phyloP scores from a whole-genome alignment of 2,797 vertebrate genomes.

The Pangasius mekongensis region DNA sequence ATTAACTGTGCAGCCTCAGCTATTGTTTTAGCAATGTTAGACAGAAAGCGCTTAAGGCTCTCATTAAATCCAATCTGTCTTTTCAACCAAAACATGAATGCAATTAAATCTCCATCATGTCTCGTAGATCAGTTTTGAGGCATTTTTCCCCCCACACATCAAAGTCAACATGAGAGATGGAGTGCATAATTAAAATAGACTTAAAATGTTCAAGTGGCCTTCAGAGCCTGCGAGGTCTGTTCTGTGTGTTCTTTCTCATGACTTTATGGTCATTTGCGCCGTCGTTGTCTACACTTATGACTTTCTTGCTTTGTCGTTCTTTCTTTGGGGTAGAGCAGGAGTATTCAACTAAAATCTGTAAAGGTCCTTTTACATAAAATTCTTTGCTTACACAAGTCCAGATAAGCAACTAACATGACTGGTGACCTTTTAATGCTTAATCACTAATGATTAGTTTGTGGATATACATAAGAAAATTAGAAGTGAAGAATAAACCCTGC shows the following conservation, averaged over 20 bases:
- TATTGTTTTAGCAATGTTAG: conserved; percentile 36
- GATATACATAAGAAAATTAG: no score
- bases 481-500: neutral
- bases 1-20: conserved; percentile 42
- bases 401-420: neutral
- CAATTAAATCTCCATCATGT: conserved; percentile 40
- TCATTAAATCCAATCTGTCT: conserved; percentile 34
- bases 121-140: conserved; percentile 1
- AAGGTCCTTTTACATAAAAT: neutral
- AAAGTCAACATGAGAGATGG: conserved; percentile 12
- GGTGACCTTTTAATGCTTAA: neutral
- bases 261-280: neutral
- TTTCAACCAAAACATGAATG: conserved; percentile 40
- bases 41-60: conserved; percentile 38
- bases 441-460: neutral
- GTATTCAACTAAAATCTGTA: neutral
- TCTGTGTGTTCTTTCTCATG: neutral
- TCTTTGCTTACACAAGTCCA: neutral
- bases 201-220: conserved; percentile 19
- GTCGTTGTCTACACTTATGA: neutral
- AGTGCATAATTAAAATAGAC: conserved; percentile 21
- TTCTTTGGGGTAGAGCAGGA: neutral
- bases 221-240: neutral
- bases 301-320: neutral
- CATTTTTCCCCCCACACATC: neutral